phyloP scores from a whole-genome alignment of 2,113 vertebrate species.

The mouse (Mus musculus) region GRCm39 chr11:34044001-34044500 shows the following conservation, averaged over 20 bases:
- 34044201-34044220: background rate
- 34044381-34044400: constrained; percentile 91
- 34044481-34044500: constrained; percentile 20
- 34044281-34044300: constrained; percentile 52
- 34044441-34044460: background rate
- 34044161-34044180: constrained; percentile 34
- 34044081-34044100: too few relatives aligned
- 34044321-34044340: constrained; percentile 67
- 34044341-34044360: constrained; percentile 81
- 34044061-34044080: too few relatives aligned
- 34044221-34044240: too few relatives aligned
- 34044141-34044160: background rate
- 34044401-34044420: constrained; percentile 90
- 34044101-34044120: too few relatives aligned
- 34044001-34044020: too few relatives aligned
- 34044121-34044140: too few relatives aligned
- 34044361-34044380: constrained; percentile 82
- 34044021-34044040: too few relatives aligned
- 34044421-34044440: constrained; percentile 85
- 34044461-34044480: background rate
- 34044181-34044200: constrained; percentile 51
- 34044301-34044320: constrained; percentile 29
- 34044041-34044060: too few relatives aligned
- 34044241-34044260: too few relatives aligned
- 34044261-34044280: constrained; percentile 21